Base-by-base conservation (phyloP, 2,888 invertebrate species). In the Trachelus tabidus region DNA sequence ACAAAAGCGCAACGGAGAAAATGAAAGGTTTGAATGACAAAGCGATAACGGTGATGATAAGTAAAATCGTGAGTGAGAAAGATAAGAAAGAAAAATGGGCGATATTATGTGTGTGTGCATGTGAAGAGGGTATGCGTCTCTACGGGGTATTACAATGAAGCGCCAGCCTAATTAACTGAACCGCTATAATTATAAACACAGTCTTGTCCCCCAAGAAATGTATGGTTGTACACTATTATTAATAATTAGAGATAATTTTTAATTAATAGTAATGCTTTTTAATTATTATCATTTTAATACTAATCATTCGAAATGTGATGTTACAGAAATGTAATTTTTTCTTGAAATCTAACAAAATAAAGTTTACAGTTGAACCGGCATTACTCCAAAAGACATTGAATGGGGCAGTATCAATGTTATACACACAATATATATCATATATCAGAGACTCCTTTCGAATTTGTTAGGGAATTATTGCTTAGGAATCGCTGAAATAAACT, bases 201-300 rank as follows among this genome's bases (percentile, higher is more conserved):
- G 87, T 87, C 85, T 85, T 87, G 79, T 86, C 84, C 84, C 86
- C 79, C 83, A 85, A 87, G 85, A 84, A 85, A 86, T 87, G 88
- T 89, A 90, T 91, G 90, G 88, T 90, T 91, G 91, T 91, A 90
- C 86, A 91, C 90, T 90, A 91, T 90, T 91, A 91, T 89, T 90
- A 90, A 89, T 90, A 90, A 90, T 89, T 89, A 86, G 90, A 90
- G 89, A 85, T 89, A 90, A 90, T 88, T 91, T 90, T 89, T 90
- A 90, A 90, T 89, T 89, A 83, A 86, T 90, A 90, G 87, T 86
- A 87, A 85, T 89, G 87, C 88, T 88, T 86, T 87, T 88, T 87
- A 89, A 89, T 86, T 88, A 85, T 89, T 90, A 90, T 90, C 88
- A 87, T 90, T 91, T 90, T 89, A 90, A 88, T 90, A 90, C 87